Evolutionary conservation across 2,113 vertebrate species (phyloP), one percentile per base, ranked within the genome.

Genomic region (Gymnarchus niloticus): DNA sequence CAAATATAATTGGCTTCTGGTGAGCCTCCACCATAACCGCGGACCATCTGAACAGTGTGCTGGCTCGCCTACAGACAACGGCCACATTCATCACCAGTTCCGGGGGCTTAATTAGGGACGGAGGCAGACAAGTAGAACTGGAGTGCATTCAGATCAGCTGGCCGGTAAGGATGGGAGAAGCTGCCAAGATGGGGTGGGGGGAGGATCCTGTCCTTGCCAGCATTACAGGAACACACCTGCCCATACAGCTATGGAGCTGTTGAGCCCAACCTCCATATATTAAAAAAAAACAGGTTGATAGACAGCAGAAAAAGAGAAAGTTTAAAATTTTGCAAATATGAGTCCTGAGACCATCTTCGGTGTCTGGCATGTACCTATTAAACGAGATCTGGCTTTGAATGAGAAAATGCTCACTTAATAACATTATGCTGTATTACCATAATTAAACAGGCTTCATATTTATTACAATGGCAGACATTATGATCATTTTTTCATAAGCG

Each of bases 41-140:
- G 65, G 33, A 33, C 65, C 65, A 19, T 28, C 10, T 33, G 28
- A 73, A 33, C 65, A 14, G 19, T 33, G 33, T 25, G 65, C 65
- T 41, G 65, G n/a, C 65, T 17, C 14, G 65, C 65, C 65, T 5
- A 33, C 12, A 73, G 65, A 73, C 12, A 73, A 17, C 8, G 65
- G 65, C 65, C 65, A 73, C 65, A 73, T 73, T 73, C 65, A 73
- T 73, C 65, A 73, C 65, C 65, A 33, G 65, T 37, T 73, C 65
- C 33, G 33, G 65, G 33, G 65, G 65, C 65, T 73, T 73, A 73
- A 73, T 73, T 73, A 73, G 65, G 65, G 33, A 73, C 1, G 65
- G 65, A 12, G 33, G 65, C 65, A 73, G 65, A 41, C 33, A 37
- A 37, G 65, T 28, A 33, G 65, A 73, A 73, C 65, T 73, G 65